A percentile compares a stretch with the other conserved stretches of the same genome.
Evolutionary conservation across 1,140 invertebrate species (phyloP).

Genomic region (Calephelis nemesis): DNA sequence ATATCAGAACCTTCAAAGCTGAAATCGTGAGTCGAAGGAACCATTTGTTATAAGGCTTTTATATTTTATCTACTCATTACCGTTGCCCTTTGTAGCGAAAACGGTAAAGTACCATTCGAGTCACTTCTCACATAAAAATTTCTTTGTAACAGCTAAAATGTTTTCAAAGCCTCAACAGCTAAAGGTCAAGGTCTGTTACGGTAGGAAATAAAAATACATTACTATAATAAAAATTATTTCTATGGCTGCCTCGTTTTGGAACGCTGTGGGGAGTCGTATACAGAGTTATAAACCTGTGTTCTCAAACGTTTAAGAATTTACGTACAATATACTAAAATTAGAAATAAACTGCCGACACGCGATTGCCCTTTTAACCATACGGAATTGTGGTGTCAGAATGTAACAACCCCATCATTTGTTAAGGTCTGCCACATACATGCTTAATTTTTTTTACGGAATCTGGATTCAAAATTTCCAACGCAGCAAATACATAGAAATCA

Average conservation of each 20-base stretch:
- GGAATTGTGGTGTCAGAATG: no score
- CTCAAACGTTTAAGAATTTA: no score
- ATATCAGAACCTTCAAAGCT: no score
- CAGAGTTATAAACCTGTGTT: neutral
- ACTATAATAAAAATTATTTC: conserved; percentile 12
- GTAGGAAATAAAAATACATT: conserved; percentile 3
- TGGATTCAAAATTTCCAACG: no score
- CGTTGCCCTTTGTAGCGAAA: neutral
- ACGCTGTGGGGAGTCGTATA: neutral
- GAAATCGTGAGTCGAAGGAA: neutral
- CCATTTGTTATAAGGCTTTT: conserved; percentile 10
- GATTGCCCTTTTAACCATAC: no score
- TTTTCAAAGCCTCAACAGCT: conserved; percentile 1
- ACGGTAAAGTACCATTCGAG: conserved; percentile 1
- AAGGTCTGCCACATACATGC: no score
- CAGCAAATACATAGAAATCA: no score
- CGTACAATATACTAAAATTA: no score
- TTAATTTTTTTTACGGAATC: no score
- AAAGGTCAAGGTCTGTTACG: conserved; percentile 3
- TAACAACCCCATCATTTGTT: no score
- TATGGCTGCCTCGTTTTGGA: neutral
- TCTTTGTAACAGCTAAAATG: conserved; percentile 14
- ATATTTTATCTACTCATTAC: conserved; percentile 16
- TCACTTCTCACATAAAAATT: conserved; percentile 6
- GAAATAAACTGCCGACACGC: no score